Evolutionary conservation across 2,888 invertebrate species (phyloP), one percentile per base, ranked within the genome.

Genomic region (Clepsis dumicolana): DNA sequence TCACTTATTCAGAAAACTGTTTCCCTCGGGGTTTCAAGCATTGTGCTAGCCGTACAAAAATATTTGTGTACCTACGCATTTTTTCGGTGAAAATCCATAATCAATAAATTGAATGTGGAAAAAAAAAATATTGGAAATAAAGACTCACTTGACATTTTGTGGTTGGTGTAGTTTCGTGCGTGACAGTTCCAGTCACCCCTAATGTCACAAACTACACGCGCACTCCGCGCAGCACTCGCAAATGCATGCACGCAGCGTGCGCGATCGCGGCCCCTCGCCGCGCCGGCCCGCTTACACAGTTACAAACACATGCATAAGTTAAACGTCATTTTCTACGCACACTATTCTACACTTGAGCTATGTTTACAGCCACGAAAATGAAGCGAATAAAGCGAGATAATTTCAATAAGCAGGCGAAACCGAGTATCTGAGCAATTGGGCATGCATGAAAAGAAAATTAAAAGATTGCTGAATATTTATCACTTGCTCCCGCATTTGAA

Each of bases 101-200:
- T 12, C 14, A n/a, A 14, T 18, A 62, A 50, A 25, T 14, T 7
- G 10, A 4, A 18, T 24, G 10, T 10, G n/a, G n/a, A n/a, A 48
- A 32, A 50, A 57, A 29, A 63, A 68, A 52, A 14, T 41, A 29
- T 4, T 21, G 27, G 29, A 29, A 50, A 56, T 56, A 61, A 56
- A 54, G 57, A 61, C 93, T 92, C 80, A 93, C 93, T 93, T 92
- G 93, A 92, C 93, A 93, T 93, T 88, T 80, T 93, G 85, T 76
- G 75, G 90, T 89, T 89, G 90, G 85, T 90, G 87, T 89, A 87
- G 86, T 84, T 84, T 87, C 82, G 87, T 81, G 81, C 77, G 86
- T 91, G 90, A 90, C 89, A 89, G 87, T 82, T 88, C 82, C 82
- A 88, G 88, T 86, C 90, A 91, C 91, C 85, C 88, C 78, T 82